Percentiles rank a stretch among this genome's conserved stretches.
Evolutionary conservation across 2,797 vertebrate species (phyloP).

Genomic region (Vespertilio murinus): DNA sequence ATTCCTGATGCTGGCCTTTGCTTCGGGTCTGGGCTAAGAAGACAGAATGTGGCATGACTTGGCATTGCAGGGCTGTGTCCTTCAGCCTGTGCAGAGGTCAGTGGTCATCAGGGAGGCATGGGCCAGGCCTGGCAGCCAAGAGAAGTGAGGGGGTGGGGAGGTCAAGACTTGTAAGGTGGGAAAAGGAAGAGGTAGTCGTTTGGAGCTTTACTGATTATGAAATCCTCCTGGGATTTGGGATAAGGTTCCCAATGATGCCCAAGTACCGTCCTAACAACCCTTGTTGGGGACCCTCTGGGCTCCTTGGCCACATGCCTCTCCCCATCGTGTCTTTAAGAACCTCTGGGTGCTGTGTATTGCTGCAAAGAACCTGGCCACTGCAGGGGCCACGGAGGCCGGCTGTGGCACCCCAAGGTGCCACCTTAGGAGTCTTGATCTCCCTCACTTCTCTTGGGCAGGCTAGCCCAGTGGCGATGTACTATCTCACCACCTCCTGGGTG

Average conservation of each 20-base stretch:
- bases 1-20: not conserved
- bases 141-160: not conserved
- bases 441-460: no score
- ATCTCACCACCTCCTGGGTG: not conserved
- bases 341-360: not conserved
- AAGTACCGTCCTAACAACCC: not conserved
- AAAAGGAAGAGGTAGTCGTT: not conserved
- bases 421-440: no score
- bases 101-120: not conserved
- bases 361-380: not conserved
- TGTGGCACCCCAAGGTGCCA: not conserved
- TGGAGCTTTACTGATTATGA: not conserved
- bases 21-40: not conserved
- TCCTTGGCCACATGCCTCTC: no score
- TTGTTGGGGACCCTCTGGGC: not conserved
- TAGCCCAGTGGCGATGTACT: not conserved
- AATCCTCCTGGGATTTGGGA: not conserved
- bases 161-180: not conserved
- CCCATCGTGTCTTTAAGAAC: not conserved
- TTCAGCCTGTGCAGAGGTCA: not conserved
- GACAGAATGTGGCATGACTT: no score
- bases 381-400: not conserved
- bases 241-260: not conserved
- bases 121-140: not conserved
- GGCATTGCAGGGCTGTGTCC: not conserved